A percentile compares a stretch with the other conserved stretches of the same genome.
These are phyloP conservation scores for Grapholita molesta DNA, from an alignment of 1,140 invertebrate species.

Conservation along the genomic window DNA sequence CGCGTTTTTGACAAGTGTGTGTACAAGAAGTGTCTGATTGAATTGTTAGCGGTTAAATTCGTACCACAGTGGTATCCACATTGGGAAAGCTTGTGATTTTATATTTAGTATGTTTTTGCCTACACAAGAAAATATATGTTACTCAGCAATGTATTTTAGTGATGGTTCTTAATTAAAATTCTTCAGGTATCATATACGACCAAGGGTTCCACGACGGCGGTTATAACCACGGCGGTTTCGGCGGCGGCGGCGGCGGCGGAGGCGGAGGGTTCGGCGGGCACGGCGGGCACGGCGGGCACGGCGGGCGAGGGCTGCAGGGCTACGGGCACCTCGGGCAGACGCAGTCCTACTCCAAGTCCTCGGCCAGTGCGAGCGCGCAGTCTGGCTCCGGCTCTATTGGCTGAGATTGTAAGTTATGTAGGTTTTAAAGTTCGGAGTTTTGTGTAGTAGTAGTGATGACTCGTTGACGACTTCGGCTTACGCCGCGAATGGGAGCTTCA, in stretches of 20 bases:
- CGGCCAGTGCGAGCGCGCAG: constrained; percentile 31
- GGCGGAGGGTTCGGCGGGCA: background rate
- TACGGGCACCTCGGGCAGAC: background rate
- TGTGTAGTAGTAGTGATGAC: no score
- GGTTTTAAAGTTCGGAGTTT: background rate
- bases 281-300: background rate
- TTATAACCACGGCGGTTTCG: constrained; percentile 22
- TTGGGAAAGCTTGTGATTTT: no score
- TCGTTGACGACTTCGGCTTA: no score
- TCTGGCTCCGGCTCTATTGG: constrained; percentile 17
- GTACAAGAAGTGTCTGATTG: no score
- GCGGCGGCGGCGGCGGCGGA: constrained; percentile 4
- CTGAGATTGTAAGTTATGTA: background rate
- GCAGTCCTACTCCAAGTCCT: constrained; percentile 34
- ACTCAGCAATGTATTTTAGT: no score
- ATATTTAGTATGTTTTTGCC: no score
- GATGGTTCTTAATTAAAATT: no score
- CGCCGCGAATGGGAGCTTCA: no score
- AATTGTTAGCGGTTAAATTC: no score
- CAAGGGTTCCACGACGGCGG: constrained; percentile 21
- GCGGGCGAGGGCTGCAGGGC: background rate
- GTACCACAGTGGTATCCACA: no score
- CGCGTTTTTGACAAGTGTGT: no score
- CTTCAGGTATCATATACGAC: constrained; percentile 20
- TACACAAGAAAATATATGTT: no score